Conservation (phyloP, 2,888 invertebrate species). For the Lepidocyrtoides sp. region DNA sequence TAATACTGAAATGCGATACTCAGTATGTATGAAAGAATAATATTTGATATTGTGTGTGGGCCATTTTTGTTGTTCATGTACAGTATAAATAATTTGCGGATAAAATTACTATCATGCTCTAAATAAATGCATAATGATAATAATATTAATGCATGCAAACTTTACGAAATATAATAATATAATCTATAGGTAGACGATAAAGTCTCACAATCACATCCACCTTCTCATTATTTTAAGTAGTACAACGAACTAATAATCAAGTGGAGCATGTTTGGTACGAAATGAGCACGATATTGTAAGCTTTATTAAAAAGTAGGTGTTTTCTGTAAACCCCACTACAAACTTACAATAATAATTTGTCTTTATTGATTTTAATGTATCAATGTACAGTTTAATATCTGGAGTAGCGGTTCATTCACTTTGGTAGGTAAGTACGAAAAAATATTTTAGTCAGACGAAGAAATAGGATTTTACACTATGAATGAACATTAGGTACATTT, state of each 20-base stretch:
- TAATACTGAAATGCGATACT: no score
- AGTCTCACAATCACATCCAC: background rate
- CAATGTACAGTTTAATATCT: background rate
- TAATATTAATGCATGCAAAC: background rate
- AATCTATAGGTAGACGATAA: background rate
- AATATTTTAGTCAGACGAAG: background rate
- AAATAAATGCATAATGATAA: no score
- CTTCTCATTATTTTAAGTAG: background rate
- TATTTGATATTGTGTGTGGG: no score
- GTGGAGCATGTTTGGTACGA: background rate
- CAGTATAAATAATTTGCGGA: no score
- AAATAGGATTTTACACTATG: no score
- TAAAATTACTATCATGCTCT: no score
- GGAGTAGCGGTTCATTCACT: conserved; percentile 27
- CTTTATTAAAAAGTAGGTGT: conserved; percentile 4
- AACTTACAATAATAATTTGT: background rate
- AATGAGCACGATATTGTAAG: background rate
- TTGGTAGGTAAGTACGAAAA: conserved; percentile 21
- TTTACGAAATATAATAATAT: no score
- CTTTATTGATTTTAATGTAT: conserved; percentile 8
- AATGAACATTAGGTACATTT: no score
- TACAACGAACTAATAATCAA: background rate
- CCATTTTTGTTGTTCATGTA: no score
- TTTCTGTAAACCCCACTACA: no score
- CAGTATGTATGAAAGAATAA: no score